These are phyloP conservation scores for Ganaspis sp. DNA, from an alignment of 1,140 invertebrate genomes.

Conservation along the genomic window DNA sequence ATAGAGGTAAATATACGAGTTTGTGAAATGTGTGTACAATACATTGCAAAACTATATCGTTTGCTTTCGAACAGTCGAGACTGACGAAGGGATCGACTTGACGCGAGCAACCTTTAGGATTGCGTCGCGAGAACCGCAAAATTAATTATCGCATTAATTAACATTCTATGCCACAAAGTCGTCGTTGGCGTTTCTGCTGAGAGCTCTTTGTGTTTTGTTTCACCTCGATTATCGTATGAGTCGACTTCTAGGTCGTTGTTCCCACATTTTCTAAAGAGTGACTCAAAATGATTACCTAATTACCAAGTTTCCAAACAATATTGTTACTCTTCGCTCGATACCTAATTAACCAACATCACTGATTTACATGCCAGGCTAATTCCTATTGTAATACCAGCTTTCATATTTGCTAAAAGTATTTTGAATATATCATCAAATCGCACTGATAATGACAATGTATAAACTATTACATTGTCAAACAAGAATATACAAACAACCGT, in stretches of 20 bases:
- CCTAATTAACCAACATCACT: neutral
- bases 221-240: slow-evolving; percentile 49
- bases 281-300: neutral
- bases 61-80: neutral
- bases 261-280: neutral
- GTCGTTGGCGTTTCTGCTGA: slow-evolving; percentile 48
- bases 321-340: neutral
- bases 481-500: no score
- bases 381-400: no score
- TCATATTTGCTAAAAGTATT: no score
- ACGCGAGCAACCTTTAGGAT: slow-evolving; percentile 50
- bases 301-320: neutral
- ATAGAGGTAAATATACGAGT: neutral
- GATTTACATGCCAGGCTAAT: no score
- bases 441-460: no score
- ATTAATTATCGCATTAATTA: slow-evolving; percentile 71
- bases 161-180: slow-evolving; percentile 67
- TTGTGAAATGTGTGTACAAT: neutral
- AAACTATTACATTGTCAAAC: no score
- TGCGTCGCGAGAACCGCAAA: slow-evolving; percentile 58
- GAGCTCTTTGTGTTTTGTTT: slow-evolving; percentile 54
- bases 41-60: neutral
- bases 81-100: slow-evolving; percentile 35
- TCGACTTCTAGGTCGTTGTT: neutral
- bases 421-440: no score